A percentile compares a stretch with the other conserved stretches of the same genome.
phyloP scores from a whole-genome alignment of 2,113 vertebrate species.

The Esox niger region DNA sequence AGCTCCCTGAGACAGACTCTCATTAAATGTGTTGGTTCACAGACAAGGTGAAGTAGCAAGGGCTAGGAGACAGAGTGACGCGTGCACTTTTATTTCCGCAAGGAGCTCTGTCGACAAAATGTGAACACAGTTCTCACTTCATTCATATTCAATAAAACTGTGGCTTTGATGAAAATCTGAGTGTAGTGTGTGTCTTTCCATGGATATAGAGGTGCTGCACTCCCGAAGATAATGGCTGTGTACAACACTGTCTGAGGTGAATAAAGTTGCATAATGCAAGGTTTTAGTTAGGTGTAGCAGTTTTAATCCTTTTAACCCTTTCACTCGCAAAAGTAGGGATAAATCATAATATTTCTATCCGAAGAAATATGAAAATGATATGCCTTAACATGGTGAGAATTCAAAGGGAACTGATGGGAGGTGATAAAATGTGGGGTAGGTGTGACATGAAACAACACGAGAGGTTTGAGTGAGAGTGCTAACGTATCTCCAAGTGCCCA shows the following conservation, averaged over 20 bases:
- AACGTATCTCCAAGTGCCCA: too few species aligned
- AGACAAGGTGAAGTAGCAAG: constrained; percentile 55
- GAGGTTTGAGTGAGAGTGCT: too few species aligned
- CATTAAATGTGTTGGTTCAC: constrained; percentile 63
- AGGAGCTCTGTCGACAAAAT: constrained; percentile 40
- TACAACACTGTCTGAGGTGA: constrained; percentile 32
- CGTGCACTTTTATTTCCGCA: constrained; percentile 47
- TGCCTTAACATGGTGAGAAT: too few species aligned
- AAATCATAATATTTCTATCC: too few species aligned
- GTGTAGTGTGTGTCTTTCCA: constrained; percentile 31
- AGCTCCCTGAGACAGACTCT: constrained; percentile 51
- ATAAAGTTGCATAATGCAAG: constrained; percentile 32
- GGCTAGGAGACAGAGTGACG: constrained; percentile 24
- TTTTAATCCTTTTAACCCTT: neutral
- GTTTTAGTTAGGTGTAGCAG: constrained; percentile 18
- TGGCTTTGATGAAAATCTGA: constrained; percentile 61
- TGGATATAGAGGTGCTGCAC: constrained; percentile 43
- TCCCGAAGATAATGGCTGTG: constrained; percentile 45
- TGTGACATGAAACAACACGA: too few species aligned
- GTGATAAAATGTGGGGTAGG: too few species aligned
- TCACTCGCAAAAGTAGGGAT: too few species aligned
- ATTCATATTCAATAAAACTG: constrained; percentile 59
- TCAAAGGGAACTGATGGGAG: too few species aligned
- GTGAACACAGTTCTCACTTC: constrained; percentile 41
- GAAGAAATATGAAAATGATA: neutral